phyloP scores from a whole-genome alignment of 1,140 invertebrate genomes.

The Lepidotrigona ventralis region DNA sequence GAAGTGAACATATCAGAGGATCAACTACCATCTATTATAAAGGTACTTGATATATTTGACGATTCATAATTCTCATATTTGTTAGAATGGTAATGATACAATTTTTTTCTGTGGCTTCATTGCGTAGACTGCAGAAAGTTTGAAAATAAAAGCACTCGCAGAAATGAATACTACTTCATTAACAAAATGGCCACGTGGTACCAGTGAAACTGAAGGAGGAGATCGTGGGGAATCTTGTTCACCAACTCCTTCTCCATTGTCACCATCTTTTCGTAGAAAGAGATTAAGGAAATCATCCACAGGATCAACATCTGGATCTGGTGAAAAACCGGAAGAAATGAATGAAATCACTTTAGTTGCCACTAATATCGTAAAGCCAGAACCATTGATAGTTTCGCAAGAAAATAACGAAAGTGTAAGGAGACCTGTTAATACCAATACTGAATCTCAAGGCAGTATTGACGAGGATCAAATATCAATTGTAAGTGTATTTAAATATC shows the following conservation, averaged over 20 bases:
- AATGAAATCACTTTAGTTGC: slow-evolving; percentile 80
- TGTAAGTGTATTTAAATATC: slow-evolving; percentile 63
- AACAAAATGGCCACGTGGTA: slow-evolving; percentile 83
- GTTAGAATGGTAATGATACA: not conserved
- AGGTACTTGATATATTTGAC: slow-evolving; percentile 75
- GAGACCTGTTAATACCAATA: slow-evolving; percentile 73
- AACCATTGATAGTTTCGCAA: slow-evolving; percentile 74
- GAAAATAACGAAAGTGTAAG: slow-evolving; percentile 70
- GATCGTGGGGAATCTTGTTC: slow-evolving; percentile 76
- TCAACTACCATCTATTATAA: slow-evolving; percentile 90
- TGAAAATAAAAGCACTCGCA: slow-evolving; percentile 93
- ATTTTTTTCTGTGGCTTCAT: not conserved
- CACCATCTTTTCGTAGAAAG: slow-evolving; percentile 80
- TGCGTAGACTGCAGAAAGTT: slow-evolving; percentile 87
- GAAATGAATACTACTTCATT: slow-evolving; percentile 89
- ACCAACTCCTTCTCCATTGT: slow-evolving; percentile 74
- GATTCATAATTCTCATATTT: not conserved
- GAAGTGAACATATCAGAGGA: slow-evolving; percentile 95
- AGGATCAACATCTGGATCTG: slow-evolving; percentile 83
- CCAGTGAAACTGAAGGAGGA: slow-evolving; percentile 67
- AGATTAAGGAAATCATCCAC: slow-evolving; percentile 87
- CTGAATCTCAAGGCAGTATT: slow-evolving; percentile 79
- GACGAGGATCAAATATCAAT: slow-evolving; percentile 79
- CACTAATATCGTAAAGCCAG: slow-evolving; percentile 80
- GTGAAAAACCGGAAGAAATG: slow-evolving; percentile 80